These are phyloP conservation scores for Anticlea derivata DNA, from an alignment of 2,888 invertebrate species.

Conservation along the genomic window DNA sequence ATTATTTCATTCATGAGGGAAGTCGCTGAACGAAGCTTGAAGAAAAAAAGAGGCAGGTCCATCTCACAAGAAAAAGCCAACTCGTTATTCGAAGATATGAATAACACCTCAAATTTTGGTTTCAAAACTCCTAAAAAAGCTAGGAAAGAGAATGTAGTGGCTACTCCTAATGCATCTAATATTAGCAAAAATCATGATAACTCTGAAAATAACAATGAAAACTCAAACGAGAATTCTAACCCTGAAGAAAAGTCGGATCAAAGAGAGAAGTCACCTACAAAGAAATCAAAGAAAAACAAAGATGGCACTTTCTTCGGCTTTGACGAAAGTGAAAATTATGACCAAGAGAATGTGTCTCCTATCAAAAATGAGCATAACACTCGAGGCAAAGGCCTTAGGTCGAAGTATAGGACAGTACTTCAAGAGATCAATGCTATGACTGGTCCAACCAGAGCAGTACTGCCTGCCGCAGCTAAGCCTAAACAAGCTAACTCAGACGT, in stretches of 20 bases:
- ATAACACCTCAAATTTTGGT: constrained; percentile 33
- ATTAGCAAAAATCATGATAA: constrained; percentile 35
- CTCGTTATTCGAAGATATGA: constrained; percentile 52
- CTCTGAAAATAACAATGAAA: constrained; percentile 30
- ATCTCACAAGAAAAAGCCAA: constrained; percentile 56
- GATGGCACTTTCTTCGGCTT: constrained; percentile 73
- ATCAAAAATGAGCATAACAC: constrained; percentile 47
- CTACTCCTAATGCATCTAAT: constrained; percentile 27
- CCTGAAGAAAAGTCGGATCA: constrained; percentile 34
- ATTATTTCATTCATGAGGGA: constrained; percentile 76
- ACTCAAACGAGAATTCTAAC: constrained; percentile 39
- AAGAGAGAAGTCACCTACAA: constrained; percentile 35
- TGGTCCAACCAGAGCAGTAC: constrained; percentile 55
- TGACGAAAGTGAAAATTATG: constrained; percentile 66
- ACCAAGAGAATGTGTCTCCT: constrained; percentile 71
- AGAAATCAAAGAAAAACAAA: constrained; percentile 47
- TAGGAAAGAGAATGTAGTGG: constrained; percentile 29
- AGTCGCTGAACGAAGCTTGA: constrained; percentile 62
- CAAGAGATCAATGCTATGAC: constrained; percentile 60
- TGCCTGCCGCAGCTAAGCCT: constrained; percentile 55
- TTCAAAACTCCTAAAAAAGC: constrained; percentile 38
- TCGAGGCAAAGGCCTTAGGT: constrained; percentile 48
- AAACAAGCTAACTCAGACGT: constrained; percentile 54
- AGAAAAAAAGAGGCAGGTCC: constrained; percentile 57
- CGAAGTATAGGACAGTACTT: constrained; percentile 54